Evolutionary conservation across 1,140 invertebrate species (phyloP).

Genomic region (Anthonomus grandis): DNA sequence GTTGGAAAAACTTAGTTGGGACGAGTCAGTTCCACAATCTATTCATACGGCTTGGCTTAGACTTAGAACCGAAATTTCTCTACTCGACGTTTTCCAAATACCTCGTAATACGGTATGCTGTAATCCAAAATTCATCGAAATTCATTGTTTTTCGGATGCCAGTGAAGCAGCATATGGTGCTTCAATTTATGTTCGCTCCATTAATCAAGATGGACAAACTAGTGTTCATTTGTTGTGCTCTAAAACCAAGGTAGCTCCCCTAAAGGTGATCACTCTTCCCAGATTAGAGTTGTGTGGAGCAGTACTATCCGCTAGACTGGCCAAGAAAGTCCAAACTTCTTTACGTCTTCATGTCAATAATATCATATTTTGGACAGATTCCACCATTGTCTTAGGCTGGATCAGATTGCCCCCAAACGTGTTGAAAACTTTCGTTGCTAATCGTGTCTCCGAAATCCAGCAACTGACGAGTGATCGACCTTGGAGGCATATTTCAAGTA

Average conservation of each 20-base stretch:
- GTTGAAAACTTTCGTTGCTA: background rate
- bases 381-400: background rate
- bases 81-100: background rate
- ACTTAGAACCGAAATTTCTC: background rate
- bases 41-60: constrained; percentile 22
- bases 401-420: background rate
- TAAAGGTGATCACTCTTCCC: background rate
- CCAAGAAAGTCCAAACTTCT: background rate
- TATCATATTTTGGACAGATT: background rate
- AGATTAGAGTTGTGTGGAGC: background rate
- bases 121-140: background rate
- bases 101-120: background rate
- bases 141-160: background rate
- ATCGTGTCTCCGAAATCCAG: background rate
- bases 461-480: background rate
- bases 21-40: constrained; percentile 33
- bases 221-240: background rate
- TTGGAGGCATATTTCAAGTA: background rate
- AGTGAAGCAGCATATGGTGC: background rate
- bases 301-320: background rate
- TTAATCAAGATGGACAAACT: background rate
- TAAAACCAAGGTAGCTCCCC: background rate
- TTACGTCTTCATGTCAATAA: no score
- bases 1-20: constrained; percentile 42
- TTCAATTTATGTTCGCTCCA: background rate